Evolutionary conservation across 2,113 vertebrate genomes (phyloP).

Genomic region (Galeopterus variegatus): DNA sequence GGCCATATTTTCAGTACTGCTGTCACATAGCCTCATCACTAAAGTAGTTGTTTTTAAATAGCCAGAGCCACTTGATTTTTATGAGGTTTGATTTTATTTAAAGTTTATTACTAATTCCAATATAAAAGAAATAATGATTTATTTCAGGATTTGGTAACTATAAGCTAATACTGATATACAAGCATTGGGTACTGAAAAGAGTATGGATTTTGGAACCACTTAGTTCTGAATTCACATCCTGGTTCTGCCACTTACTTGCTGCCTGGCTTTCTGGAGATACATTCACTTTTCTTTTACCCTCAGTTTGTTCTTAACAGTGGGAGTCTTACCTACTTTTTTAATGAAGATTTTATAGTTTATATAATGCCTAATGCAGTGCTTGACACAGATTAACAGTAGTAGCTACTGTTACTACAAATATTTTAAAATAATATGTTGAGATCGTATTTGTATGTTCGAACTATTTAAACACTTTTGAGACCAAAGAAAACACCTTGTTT

Average conservation of each 20-base stretch:
- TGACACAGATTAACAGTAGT: neutral
- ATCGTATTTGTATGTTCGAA: slow-evolving; percentile 26
- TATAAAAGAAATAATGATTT: slow-evolving; percentile 47
- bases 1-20: neutral
- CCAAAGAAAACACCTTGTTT: neutral
- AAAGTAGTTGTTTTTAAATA: slow-evolving; percentile 55
- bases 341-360: slow-evolving; percentile 34
- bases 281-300: slow-evolving; percentile 6
- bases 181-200: neutral
- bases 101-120: slow-evolving; percentile 32
- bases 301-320: neutral
- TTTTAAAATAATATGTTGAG: slow-evolving; percentile 46
- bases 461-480: neutral
- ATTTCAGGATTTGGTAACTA: slow-evolving; percentile 49
- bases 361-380: neutral
- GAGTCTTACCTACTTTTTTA: neutral
- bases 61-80: slow-evolving; percentile 6
- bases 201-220: neutral
- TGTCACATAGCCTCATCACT: neutral
- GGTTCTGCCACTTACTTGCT: neutral
- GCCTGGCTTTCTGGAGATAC: neutral
- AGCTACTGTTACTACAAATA: slow-evolving; percentile 2
- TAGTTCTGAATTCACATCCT: slow-evolving; percentile 40
- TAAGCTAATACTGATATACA: neutral
- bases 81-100: slow-evolving; percentile 36